Conservation (phyloP, 2,113 vertebrate genomes). For the Plecotus auritus region DNA sequence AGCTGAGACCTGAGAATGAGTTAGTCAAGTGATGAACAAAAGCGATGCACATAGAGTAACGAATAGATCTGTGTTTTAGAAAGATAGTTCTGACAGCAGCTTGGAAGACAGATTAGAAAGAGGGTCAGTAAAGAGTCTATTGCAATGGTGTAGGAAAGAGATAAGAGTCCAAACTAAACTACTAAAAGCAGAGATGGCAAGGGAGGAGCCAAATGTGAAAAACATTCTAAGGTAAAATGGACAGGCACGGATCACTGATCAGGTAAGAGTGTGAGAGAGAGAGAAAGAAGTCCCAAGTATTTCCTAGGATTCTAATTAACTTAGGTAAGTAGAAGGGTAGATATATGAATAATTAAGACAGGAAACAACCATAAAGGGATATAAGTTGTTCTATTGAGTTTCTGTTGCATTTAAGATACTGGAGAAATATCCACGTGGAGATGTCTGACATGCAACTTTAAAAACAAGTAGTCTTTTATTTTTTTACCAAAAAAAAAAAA, state of each 20-base stretch:
- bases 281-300: background rate
- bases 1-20: background rate
- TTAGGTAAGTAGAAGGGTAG: background rate
- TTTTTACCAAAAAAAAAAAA: background rate
- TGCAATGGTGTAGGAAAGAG: background rate
- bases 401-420: background rate
- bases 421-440: background rate
- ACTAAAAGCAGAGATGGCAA: background rate
- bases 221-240: background rate
- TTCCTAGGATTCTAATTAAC: background rate
- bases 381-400: background rate
- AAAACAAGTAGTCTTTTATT: background rate
- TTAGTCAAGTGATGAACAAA: background rate
- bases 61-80: slow-evolving; percentile 9
- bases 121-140: background rate
- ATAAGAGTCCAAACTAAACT: background rate
- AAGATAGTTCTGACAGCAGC: slow-evolving; percentile 25
- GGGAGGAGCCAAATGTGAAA: background rate
- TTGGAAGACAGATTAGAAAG: slow-evolving; percentile 7
- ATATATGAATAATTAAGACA: background rate
- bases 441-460: background rate
- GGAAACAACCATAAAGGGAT: background rate
- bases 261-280: background rate
- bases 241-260: background rate
- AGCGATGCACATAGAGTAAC: background rate